Evolutionary conservation across 2,888 invertebrate species (phyloP).

Genomic region (Mactromeris polynyma): DNA sequence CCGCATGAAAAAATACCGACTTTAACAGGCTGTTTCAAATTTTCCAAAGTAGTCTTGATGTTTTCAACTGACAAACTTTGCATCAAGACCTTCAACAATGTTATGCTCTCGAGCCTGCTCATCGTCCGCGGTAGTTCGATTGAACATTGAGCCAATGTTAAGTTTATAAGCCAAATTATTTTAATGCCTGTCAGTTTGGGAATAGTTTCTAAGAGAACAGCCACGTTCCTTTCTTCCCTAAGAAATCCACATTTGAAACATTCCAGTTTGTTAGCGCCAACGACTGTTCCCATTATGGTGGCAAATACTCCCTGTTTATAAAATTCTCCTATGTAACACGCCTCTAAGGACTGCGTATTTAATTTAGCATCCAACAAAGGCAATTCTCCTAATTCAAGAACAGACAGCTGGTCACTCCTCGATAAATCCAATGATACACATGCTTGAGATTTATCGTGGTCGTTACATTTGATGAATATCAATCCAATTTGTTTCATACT

Average conservation of each 20-base stretch:
- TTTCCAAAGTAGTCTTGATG: background rate
- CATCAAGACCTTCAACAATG: background rate
- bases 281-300: background rate
- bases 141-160: background rate
- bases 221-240: background rate
- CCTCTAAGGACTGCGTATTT: background rate
- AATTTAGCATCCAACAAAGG: background rate
- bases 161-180: background rate
- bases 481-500: background rate
- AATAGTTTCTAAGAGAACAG: background rate
- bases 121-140: background rate
- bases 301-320: background rate
- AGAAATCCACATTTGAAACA: background rate
- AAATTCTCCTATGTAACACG: background rate
- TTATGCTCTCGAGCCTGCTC: background rate
- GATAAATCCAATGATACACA: background rate
- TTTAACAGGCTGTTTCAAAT: background rate
- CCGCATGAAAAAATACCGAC: conserved; percentile 1
- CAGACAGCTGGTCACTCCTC: background rate
- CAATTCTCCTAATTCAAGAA: background rate
- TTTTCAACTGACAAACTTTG: background rate
- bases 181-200: background rate
- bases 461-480: background rate
- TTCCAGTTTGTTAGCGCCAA: background rate
- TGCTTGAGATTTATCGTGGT: background rate